Percentiles rank a stretch among this genome's conserved stretches.
phyloP scores from a whole-genome alignment of 2,113 vertebrate genomes.

The Mustela lutreola region DNA sequence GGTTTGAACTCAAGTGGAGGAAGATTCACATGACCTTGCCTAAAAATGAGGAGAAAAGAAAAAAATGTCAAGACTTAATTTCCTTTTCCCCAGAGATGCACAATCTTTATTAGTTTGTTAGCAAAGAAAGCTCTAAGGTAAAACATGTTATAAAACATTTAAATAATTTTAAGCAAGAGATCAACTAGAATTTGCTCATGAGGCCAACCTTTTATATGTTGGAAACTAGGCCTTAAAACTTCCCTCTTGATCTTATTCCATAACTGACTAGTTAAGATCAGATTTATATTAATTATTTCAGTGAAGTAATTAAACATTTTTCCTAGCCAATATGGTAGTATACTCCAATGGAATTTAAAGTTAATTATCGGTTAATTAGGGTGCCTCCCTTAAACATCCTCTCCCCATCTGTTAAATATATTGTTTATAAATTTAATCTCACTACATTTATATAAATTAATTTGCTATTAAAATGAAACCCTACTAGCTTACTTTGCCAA shows the following conservation, averaged over 20 bases:
- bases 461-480: slow-evolving; percentile 27
- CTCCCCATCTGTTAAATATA: not conserved
- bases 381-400: not conserved
- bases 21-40: slow-evolving; percentile 95
- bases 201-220: not conserved
- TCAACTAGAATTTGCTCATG: not conserved
- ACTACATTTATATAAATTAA: not conserved
- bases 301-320: not conserved
- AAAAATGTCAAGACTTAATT: not conserved
- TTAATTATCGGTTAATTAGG: not conserved
- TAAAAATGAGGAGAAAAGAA: slow-evolving; percentile 77
- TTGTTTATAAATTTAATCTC: not conserved
- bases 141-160: not conserved
- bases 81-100: not conserved
- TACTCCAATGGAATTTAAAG: not conserved
- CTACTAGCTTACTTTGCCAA: not conserved
- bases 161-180: slow-evolving; percentile 13
- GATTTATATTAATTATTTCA: not conserved
- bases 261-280: not conserved
- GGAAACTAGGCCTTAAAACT: not conserved
- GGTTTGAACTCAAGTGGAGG: slow-evolving; percentile 97
- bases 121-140: not conserved
- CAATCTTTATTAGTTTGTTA: not conserved
- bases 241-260: slow-evolving; percentile 12
- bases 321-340: not conserved